phyloP scores from a whole-genome alignment of 2,888 invertebrate genomes.

The Vanessa cardui region DNA sequence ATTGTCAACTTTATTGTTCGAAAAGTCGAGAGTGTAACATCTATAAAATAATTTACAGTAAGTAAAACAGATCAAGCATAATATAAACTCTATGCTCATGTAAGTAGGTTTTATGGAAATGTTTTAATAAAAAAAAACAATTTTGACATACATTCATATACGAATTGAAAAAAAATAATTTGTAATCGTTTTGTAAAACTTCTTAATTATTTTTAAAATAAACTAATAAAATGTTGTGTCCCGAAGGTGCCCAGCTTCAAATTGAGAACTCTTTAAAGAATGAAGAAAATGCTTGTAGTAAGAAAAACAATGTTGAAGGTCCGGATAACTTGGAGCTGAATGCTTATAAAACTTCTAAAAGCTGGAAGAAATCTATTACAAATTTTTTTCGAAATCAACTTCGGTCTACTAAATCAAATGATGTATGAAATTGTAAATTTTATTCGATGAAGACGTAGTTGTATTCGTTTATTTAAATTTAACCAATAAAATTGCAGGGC shows the following conservation, averaged over 20 bases:
- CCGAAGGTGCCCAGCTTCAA: slow-evolving; percentile 63
- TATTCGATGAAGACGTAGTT: background rate
- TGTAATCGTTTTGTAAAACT: slow-evolving; percentile 55
- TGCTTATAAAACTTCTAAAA: slow-evolving; percentile 68
- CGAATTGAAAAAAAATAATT: slow-evolving; percentile 51
- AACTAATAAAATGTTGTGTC: slow-evolving; percentile 61
- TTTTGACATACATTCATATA: slow-evolving; percentile 26
- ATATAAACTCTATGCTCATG: too few relatives aligned
- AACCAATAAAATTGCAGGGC: slow-evolving; percentile 54
- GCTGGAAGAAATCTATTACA: slow-evolving; percentile 75
- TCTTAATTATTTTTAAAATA: slow-evolving; percentile 48
- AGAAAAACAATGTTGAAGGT: slow-evolving; percentile 62
- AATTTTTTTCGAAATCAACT: slow-evolving; percentile 74
- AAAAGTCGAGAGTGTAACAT: too few relatives aligned
- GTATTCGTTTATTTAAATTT: background rate
- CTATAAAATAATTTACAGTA: too few relatives aligned
- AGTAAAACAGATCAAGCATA: too few relatives aligned
- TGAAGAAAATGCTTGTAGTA: slow-evolving; percentile 51
- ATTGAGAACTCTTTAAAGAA: slow-evolving; percentile 57
- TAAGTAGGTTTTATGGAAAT: too few relatives aligned
- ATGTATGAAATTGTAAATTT: slow-evolving; percentile 55
- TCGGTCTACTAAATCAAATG: slow-evolving; percentile 73
- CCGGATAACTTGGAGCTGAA: slow-evolving; percentile 60
- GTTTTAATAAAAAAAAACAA: slow-evolving; percentile 35
- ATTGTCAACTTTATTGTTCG: too few relatives aligned